Evolutionary conservation across 2,888 invertebrate genomes (phyloP).

Genomic region (Polydrusus cervinus): DNA sequence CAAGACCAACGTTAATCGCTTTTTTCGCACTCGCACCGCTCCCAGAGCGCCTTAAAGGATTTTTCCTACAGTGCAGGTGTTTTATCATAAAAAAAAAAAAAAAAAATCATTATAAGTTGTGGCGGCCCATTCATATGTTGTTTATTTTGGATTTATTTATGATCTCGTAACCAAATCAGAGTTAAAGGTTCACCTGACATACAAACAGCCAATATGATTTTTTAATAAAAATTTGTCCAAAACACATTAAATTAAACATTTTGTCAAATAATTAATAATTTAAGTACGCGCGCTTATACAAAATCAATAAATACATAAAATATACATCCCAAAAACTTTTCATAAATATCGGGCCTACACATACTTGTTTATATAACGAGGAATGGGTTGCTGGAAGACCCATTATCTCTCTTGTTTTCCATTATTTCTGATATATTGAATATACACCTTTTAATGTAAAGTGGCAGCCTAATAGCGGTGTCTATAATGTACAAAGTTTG

Average conservation of each 20-base stretch:
- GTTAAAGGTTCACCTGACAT: no score
- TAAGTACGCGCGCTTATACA: no score
- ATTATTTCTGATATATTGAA: constrained; percentile 37
- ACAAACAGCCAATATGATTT: background rate
- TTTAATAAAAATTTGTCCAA: background rate
- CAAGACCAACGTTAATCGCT: no score
- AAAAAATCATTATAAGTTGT: no score
- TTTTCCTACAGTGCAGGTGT: no score
- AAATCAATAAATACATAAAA: constrained; percentile 10
- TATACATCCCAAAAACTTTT: background rate
- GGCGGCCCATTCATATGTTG: no score
- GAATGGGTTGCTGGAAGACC: constrained; percentile 14
- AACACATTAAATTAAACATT: background rate
- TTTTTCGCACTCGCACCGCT: no score
- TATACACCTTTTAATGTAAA: constrained; percentile 38
- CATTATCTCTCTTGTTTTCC: constrained; percentile 24
- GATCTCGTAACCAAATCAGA: no score
- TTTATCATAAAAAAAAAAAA: no score
- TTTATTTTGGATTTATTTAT: no score
- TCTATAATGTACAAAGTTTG: constrained; percentile 46
- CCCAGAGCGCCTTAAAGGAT: no score
- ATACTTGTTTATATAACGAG: constrained; percentile 10
- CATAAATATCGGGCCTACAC: constrained; percentile 7
- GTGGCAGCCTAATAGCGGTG: constrained; percentile 37
- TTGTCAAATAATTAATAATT: background rate